Percentiles rank a stretch among this genome's conserved stretches.
phyloP scores from a whole-genome alignment of 2,113 vertebrate genomes.

The Pontoporia blainvillei region DNA sequence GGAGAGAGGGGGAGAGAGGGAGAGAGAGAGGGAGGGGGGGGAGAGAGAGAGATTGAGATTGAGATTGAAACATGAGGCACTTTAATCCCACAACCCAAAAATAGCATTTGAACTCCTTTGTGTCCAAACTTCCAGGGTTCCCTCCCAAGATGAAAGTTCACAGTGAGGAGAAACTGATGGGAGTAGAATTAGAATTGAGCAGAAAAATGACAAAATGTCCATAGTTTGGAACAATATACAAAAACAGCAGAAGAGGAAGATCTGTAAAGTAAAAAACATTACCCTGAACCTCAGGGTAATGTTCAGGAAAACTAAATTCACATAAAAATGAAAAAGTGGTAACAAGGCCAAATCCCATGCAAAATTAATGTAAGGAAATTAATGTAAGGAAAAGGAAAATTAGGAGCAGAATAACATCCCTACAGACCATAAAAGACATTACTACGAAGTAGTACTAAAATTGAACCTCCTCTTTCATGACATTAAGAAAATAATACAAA shows the following conservation, averaged over 20 bases:
- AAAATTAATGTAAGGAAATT: background rate
- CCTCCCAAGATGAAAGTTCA: background rate
- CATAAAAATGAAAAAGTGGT: background rate
- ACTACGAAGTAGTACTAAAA: background rate
- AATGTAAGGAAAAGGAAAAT: background rate
- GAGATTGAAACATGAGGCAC: background rate
- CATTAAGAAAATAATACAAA: background rate
- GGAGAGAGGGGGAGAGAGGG: accelerated
- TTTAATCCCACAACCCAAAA: background rate
- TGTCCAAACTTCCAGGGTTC: background rate
- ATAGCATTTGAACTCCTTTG: background rate
- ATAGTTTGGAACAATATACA: background rate
- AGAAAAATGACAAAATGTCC: background rate
- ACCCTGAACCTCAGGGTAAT: background rate
- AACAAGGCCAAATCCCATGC: background rate
- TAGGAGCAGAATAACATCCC: background rate
- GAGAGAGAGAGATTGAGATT: background rate
- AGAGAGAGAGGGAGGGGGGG: background rate
- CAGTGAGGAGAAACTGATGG: background rate
- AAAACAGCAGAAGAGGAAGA: background rate
- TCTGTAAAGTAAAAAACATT: background rate
- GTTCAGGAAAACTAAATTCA: background rate
- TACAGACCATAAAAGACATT: background rate
- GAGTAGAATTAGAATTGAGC: background rate
- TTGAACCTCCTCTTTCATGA: background rate